phyloP scores from a whole-genome alignment of 2,797 vertebrate genomes.

The Anguilla megastoma region DNA sequence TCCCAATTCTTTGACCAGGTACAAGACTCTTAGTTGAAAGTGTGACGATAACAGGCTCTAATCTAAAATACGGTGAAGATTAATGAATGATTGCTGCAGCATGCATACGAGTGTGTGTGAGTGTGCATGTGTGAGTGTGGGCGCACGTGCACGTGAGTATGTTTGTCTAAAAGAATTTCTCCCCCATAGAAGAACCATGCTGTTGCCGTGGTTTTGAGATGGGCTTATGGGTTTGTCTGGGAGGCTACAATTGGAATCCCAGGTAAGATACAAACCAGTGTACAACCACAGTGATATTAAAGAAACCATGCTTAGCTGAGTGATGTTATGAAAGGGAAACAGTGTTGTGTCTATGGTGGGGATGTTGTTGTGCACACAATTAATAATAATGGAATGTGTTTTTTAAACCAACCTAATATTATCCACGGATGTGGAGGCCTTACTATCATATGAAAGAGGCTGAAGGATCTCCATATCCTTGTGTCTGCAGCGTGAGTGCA shows the following conservation, averaged over 20 bases:
- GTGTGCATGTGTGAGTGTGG: background rate
- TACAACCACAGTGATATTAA: background rate
- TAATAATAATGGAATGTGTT: background rate
- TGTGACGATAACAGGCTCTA: background rate
- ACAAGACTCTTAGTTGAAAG: background rate
- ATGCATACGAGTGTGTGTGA: background rate
- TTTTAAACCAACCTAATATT: background rate
- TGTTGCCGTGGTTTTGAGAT: background rate
- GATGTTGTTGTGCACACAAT: background rate
- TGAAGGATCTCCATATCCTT: background rate
- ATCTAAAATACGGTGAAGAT: background rate
- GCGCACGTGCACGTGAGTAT: background rate
- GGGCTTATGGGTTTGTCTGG: background rate
- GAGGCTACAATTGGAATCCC: background rate
- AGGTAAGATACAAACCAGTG: background rate
- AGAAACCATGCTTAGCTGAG: background rate
- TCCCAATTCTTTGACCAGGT: conserved; percentile 24
- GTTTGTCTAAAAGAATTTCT: background rate
- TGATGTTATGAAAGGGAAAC: background rate
- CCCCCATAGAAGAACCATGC: background rate
- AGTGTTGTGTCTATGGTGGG: background rate
- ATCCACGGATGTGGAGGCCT: background rate
- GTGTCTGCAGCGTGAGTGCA: background rate
- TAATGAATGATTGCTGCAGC: background rate
- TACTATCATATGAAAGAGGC: background rate